These are phyloP conservation scores for Plusia festucae DNA, from an alignment of 2,888 invertebrate genomes.

Conservation along the genomic window DNA sequence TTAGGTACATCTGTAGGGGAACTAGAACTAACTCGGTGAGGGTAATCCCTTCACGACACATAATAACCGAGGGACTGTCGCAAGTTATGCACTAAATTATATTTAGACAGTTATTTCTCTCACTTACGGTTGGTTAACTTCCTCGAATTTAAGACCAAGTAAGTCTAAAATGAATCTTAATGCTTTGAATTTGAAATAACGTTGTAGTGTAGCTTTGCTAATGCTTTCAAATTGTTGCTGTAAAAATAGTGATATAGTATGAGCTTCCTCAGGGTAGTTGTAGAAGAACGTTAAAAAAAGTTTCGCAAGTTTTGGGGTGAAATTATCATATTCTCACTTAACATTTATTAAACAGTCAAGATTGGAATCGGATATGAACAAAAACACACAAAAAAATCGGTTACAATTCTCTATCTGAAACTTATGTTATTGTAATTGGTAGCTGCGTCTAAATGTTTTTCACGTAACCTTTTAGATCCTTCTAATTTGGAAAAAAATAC, in stretches of 20 bases:
- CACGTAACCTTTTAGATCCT: not conserved
- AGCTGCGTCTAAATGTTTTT: not conserved
- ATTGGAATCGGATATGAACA: too few relatives aligned
- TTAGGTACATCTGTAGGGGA: constrained; percentile 43
- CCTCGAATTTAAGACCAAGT: not conserved
- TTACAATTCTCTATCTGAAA: not conserved
- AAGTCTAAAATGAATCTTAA: not conserved
- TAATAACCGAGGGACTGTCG: constrained; percentile 17
- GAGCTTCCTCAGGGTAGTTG: not conserved
- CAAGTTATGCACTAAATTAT: constrained; percentile 21
- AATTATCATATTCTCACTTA: not conserved
- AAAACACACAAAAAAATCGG: not conserved
- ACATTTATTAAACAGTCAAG: too few relatives aligned
- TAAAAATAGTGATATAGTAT: too few relatives aligned
- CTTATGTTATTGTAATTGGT: not conserved
- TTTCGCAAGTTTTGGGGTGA: too few relatives aligned
- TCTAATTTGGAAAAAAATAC: constrained; percentile 1
- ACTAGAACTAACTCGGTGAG: constrained; percentile 45
- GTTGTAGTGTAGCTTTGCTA: not conserved
- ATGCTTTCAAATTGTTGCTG: not conserved
- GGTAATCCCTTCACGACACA: constrained; percentile 41
- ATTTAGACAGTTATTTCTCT: not conserved
- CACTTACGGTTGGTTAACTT: not conserved
- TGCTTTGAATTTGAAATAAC: not conserved
- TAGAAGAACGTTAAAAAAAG: not conserved